A percentile compares a stretch with the other conserved stretches of the same genome.
phyloP scores from a whole-genome alignment of 2,113 vertebrate species.

The Daboia siamensis region DNA sequence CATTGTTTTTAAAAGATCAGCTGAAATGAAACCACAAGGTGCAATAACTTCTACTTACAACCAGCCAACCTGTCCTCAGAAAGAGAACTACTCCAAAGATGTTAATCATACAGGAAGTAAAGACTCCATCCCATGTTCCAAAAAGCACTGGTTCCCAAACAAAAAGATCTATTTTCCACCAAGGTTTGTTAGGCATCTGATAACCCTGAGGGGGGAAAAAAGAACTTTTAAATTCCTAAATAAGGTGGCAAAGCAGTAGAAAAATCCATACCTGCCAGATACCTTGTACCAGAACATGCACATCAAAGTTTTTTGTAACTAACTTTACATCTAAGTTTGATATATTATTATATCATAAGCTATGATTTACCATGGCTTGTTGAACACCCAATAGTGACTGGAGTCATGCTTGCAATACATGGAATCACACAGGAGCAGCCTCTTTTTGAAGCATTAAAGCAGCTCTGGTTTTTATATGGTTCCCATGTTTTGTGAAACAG shows the following conservation, averaged over 20 bases:
- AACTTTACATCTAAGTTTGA: not conserved
- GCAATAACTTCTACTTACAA: constrained; percentile 73
- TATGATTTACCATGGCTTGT: not conserved
- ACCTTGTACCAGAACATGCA: not conserved
- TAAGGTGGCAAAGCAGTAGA: not conserved
- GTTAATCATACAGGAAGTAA: constrained; percentile 99
- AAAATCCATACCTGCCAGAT: not conserved
- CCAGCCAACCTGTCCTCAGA: constrained; percentile 92
- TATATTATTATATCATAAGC: not conserved
- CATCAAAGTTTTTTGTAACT: not conserved
- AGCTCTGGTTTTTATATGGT: not conserved
- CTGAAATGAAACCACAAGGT: not conserved
- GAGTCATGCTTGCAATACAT: not conserved
- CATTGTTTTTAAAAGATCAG: not conserved
- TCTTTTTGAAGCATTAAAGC: not conserved
- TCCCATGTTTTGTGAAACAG: not conserved
- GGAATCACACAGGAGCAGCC: not conserved
- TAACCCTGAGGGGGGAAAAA: constrained; percentile 67
- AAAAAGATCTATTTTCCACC: constrained; percentile 94
- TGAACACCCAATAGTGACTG: not conserved
- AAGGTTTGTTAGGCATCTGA: constrained; percentile 79
- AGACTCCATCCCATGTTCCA: constrained; percentile 96
- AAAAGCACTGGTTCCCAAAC: constrained; percentile 95
- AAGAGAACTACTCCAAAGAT: constrained; percentile 98
- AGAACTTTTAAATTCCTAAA: not conserved